Evolutionary conservation across 1,140 invertebrate species (phyloP).

Genomic region (Dolichoris vasculosae): DNA sequence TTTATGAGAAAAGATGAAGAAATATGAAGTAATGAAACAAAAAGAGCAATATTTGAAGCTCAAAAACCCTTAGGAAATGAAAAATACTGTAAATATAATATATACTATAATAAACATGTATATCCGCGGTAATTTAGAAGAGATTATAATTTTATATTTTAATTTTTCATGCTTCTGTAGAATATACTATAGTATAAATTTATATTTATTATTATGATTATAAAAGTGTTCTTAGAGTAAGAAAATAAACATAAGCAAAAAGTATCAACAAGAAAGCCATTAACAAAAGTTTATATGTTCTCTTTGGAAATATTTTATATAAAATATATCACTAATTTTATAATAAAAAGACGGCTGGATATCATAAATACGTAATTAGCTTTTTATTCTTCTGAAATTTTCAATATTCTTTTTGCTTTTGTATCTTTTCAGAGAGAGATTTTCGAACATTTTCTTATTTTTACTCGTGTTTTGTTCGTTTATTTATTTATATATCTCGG

Average conservation of each 20-base stretch:
- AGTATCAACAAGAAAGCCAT: background rate
- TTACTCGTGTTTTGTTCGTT: background rate
- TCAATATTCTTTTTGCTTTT: background rate
- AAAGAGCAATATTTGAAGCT: no score
- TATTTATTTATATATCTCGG: slow-evolving; percentile 30
- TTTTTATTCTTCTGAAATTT: background rate
- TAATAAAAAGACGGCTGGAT: background rate
- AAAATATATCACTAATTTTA: background rate
- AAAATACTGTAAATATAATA: background rate
- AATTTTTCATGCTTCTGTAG: background rate
- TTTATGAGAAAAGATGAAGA: no score
- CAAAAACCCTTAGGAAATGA: no score
- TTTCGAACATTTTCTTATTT: background rate
- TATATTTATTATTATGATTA: no score
- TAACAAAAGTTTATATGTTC: background rate
- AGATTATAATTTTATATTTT: background rate
- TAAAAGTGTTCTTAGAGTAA: background rate
- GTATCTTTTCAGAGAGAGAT: background rate
- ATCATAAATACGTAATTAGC: slow-evolving; percentile 1
- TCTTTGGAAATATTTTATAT: no score
- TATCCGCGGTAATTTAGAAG: background rate
- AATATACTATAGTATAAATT: no score
- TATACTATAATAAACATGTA: background rate
- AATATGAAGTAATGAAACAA: no score
- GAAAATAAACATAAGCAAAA: background rate